A percentile compares a stretch with the other conserved stretches of the same genome.
Conservation (phyloP, 2,888 invertebrate species). For the Miltochrista miniata region DNA sequence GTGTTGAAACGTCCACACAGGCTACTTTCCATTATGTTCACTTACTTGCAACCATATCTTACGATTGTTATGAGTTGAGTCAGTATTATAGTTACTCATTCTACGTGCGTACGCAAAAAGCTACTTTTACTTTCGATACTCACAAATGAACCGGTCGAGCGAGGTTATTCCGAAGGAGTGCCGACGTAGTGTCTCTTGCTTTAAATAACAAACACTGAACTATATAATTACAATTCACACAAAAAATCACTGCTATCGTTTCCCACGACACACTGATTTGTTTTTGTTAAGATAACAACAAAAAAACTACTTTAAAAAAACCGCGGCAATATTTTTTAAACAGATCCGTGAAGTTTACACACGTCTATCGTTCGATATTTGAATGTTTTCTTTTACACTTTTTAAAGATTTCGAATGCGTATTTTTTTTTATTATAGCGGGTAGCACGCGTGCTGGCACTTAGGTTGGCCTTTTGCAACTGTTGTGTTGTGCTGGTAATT, state of each 20-base stretch:
- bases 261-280: conserved; percentile 41
- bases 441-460: conserved; percentile 7
- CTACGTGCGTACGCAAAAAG: conserved; percentile 19
- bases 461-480: conserved; percentile 20
- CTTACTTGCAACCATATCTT: too few species aligned
- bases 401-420: conserved; percentile 5
- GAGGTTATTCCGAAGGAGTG: conserved; percentile 29
- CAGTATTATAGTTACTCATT: conserved; percentile 14
- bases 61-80: too few species aligned
- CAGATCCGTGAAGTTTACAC: neutral
- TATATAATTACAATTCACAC: conserved; percentile 41
- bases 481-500: conserved; percentile 2
- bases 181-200: conserved; percentile 10
- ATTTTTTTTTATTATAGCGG: conserved; percentile 1
- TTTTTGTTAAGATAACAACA: conserved; percentile 23
- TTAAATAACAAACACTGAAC: conserved; percentile 37
- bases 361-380: neutral
- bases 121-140: conserved; percentile 65
- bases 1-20: too few species aligned
- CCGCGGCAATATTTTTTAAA: neutral
- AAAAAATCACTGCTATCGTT: conserved; percentile 31
- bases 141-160: conserved; percentile 52
- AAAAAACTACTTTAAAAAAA: neutral
- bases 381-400: neutral
- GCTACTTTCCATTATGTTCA: too few species aligned